Evolutionary conservation across 2,797 vertebrate genomes (phyloP).

Genomic region (Gymnodraco acuticeps): DNA sequence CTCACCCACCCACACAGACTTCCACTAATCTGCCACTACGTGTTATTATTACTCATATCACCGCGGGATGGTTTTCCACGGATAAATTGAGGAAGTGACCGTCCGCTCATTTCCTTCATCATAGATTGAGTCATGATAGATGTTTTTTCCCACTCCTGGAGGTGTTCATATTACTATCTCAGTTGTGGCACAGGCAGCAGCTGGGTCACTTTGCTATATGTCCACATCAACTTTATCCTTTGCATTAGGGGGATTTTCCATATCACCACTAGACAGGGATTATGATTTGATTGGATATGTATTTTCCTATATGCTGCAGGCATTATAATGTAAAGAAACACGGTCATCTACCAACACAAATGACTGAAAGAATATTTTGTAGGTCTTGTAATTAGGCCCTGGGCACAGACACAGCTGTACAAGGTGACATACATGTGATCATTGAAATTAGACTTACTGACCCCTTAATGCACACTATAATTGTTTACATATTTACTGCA

Average conservation of each 20-base stretch:
- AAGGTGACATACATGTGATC: conserved; percentile 9
- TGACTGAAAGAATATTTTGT: conserved; percentile 23
- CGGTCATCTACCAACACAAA: conserved; percentile 1
- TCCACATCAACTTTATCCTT: conserved; percentile 45
- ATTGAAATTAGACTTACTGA: conserved; percentile 14
- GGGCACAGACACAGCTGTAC: conserved; percentile 4
- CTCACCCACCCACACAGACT: conserved; percentile 15
- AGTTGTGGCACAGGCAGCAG: conserved; percentile 20
- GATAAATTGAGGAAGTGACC: conserved; percentile 59
- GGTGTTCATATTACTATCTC: conserved; percentile 1
- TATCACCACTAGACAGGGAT: conserved; percentile 42
- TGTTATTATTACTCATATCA: conserved; percentile 63
- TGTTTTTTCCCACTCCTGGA: conserved; percentile 12
- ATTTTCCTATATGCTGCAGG: conserved; percentile 7
- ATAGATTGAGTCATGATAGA: conserved; percentile 37
- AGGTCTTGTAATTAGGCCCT: conserved; percentile 34
- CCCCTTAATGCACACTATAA: conserved; percentile 26
- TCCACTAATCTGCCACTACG: conserved; percentile 15
- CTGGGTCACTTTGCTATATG: conserved; percentile 21
- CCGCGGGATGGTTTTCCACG: conserved; percentile 27
- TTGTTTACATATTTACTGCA: conserved; percentile 30
- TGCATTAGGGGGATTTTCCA: conserved; percentile 55
- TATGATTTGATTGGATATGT: conserved; percentile 30
- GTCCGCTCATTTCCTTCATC: conserved; percentile 43
- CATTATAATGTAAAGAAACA: conserved; percentile 26